A percentile compares a stretch with the other conserved stretches of the same genome.
Evolutionary conservation across 2,888 invertebrate species (phyloP).

Genomic region (Diploptera punctata): DNA sequence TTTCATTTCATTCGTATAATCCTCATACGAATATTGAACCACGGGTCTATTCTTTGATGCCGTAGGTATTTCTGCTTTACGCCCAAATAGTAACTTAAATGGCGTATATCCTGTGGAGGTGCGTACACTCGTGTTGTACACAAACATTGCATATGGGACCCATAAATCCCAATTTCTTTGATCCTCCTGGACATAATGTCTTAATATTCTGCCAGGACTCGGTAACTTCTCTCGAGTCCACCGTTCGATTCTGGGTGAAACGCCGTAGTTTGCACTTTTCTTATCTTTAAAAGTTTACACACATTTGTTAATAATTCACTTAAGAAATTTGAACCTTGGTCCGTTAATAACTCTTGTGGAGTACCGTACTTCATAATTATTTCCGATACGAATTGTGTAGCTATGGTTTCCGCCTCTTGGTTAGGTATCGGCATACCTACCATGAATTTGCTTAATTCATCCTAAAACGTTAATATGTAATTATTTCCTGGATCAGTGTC

Average conservation of each 20-base stretch:
- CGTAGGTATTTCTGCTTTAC: neutral
- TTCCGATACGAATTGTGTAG: constrained; percentile 44
- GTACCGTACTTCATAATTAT: constrained; percentile 43
- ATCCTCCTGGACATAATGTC: neutral
- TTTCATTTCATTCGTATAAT: neutral
- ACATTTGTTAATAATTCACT: constrained; percentile 46
- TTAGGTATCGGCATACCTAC: constrained; percentile 46
- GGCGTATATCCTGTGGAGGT: neutral
- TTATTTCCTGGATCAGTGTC: neutral
- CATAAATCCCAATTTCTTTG: constrained; percentile 12
- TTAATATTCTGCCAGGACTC: constrained; percentile 9
- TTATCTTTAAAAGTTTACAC: constrained; percentile 11
- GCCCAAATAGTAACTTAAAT: neutral
- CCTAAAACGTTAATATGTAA: constrained; percentile 9
- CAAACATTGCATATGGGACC: neutral
- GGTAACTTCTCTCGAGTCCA: constrained; percentile 4
- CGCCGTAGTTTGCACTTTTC: neutral
- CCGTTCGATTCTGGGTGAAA: constrained; percentile 11
- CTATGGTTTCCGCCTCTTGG: constrained; percentile 48
- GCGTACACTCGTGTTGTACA: constrained; percentile 7
- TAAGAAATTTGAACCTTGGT: constrained; percentile 49
- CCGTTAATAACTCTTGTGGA: constrained; percentile 44
- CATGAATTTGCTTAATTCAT: neutral
- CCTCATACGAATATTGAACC: neutral
- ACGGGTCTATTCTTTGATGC: neutral